These are phyloP conservation scores for Drosophila pseudotakahashii DNA, from an alignment of 2,888 invertebrate genomes.

Conservation along the genomic window DNA sequence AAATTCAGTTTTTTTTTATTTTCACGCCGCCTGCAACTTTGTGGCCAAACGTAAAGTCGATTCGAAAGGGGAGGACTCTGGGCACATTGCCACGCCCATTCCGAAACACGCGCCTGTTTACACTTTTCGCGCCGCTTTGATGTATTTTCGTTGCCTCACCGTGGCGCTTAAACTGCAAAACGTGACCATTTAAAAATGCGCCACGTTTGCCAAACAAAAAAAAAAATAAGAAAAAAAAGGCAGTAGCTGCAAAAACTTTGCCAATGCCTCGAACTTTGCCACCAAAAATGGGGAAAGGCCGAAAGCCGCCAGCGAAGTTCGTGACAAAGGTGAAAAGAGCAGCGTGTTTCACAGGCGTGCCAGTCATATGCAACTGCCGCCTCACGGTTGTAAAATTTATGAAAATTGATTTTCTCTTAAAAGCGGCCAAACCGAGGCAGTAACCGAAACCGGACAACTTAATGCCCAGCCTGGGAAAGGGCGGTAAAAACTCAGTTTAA, in stretches of 20 bases:
- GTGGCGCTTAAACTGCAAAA: slow-evolving; percentile 80
- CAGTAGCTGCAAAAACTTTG: slow-evolving; percentile 51
- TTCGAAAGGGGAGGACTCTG: neutral
- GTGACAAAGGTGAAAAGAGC: slow-evolving; percentile 73
- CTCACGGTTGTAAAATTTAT: slow-evolving; percentile 68
- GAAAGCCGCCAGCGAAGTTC: slow-evolving; percentile 44
- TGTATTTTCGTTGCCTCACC: slow-evolving; percentile 60
- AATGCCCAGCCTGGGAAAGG: slow-evolving; percentile 45
- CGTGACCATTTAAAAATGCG: slow-evolving; percentile 82
- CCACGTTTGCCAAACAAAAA: slow-evolving; percentile 69
- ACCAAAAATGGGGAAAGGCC: slow-evolving; percentile 24
- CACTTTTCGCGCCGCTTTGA: slow-evolving; percentile 71
- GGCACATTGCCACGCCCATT: slow-evolving; percentile 44
- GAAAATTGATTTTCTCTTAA: slow-evolving; percentile 71
- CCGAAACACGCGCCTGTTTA: slow-evolving; percentile 70
- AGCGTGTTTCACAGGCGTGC: slow-evolving; percentile 29
- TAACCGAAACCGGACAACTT: slow-evolving; percentile 65
- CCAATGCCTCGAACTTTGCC: slow-evolving; percentile 70
- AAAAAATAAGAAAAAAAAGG: no score
- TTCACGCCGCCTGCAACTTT: slow-evolving; percentile 67
- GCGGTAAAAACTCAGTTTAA: slow-evolving; percentile 49
- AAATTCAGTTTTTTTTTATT: slow-evolving; percentile 52
- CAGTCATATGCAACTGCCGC: slow-evolving; percentile 76
- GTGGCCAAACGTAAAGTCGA: slow-evolving; percentile 44
- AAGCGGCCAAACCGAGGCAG: slow-evolving; percentile 34